Base-by-base conservation (phyloP, 2,888 invertebrate species). In the Pandemis cinnamomeana region DNA sequence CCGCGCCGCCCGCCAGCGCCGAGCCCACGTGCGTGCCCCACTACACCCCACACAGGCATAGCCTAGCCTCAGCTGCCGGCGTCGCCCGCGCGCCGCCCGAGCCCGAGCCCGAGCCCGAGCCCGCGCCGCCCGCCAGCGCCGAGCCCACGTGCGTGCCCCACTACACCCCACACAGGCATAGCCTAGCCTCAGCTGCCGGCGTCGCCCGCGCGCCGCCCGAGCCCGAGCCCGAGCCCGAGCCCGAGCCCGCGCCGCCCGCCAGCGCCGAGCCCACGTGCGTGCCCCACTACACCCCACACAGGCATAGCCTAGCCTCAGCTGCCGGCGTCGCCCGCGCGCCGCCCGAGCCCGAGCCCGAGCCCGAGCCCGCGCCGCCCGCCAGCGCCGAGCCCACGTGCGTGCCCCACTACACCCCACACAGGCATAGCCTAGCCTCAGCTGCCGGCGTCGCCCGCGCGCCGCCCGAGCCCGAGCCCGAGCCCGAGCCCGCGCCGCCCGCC, bases 181-280 rank as follows among this genome's bases (percentile, higher is more conserved):
- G n/a, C n/a, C n/a, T n/a, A n/a, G n/a, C n/a, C n/a, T n/a, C n/a
- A 97, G 76, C 96, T 96, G 81, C 86, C 76, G n/a, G 69, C 42
- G 66, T 71, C 78, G 62, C 77, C 75, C 72, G 75, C 75, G 41
- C 51, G 51, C 76, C 44, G 51, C 36, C 67, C n/a, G n/a, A n/a
- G 70, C 69, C 76, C 64, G 71, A 62, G 27, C 69, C 70, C 64
- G 75, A 11, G 66, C 77, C 75, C 72, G 75, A 73, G 36, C 51
- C 53, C 76, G 27, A 68, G 15, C 60, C 75, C 42, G 68, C 41
- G 55, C 44, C 67, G 10, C 15, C 80, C 71, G 87, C 91, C 61
- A 82, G 87, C 83, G 84, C 85, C 80, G 90, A 91, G 78, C 90
- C 90, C 80, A 83, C 87, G 89, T 91, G 15, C 75, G 86, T 20